Base-by-base conservation (phyloP, 2,113 vertebrate species). In the Prolemur simus region DNA sequence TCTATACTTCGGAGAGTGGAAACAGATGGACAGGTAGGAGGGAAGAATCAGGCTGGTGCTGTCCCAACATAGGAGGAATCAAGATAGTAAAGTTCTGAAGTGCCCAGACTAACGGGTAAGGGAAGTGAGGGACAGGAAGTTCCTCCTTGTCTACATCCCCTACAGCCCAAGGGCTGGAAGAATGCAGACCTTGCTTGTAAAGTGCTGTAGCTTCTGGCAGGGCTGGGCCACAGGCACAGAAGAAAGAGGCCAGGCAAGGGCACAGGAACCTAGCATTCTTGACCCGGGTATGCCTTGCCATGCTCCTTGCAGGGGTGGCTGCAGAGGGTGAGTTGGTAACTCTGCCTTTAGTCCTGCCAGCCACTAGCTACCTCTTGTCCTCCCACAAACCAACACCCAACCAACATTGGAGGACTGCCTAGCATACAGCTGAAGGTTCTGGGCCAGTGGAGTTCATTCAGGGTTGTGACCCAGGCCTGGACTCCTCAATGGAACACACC, bases 31-130 rank as follows among this genome's bases (percentile, higher is more conserved):
- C 66, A 95, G 91, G 82, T 4, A 54, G 74, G 52, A 8, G 86
- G 83, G 95, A 94, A 96, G 73, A 93, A 83, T 80, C 73, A 92
- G 87, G 90, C 90, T 96, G 93, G 88, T 7, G 37, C 60, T 87
- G 74, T 64, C 93, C 95, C 49, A 54, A 91, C 58, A 96, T 74
- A 86, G 91, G 83, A 96, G 89, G 97, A 97, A 98, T 98, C 98
- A 98, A 99, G 98, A 98, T 99, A 99, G 99, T 98, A 69, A 98
- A 99, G 68, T 37, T 98, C 98, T 98, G 98, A 98, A 98, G 98
- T 98, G 98, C 98, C 98, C 96, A 97, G 86, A 98, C 98, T 97
- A 97, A 96, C 96, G 81, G 97, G 95, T 96, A 95, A 95, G 91
- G 96, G 93, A 85, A 1, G 18, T 90, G 81, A 95, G 95, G 96